phyloP scores from a whole-genome alignment of 1,140 invertebrate genomes.

The Drosophila setifemur region DNA sequence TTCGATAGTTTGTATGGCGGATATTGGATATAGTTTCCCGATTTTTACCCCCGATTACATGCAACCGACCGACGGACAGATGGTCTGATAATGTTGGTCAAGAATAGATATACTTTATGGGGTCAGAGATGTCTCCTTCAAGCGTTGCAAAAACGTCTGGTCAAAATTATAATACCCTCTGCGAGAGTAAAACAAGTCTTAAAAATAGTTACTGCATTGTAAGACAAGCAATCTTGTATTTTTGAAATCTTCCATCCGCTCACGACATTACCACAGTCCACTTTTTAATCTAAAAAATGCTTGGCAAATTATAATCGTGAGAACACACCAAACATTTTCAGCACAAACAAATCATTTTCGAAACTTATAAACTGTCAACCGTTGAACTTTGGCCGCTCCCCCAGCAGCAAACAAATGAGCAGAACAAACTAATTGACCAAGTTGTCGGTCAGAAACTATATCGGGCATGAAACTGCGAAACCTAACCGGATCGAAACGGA shows the following conservation, averaged over 20 bases:
- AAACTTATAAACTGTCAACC: conserved; percentile 47
- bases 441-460: conserved; percentile 6
- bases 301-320: conserved; percentile 31
- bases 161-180: no score
- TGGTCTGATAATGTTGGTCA: no score
- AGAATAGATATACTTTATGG: no score
- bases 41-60: no score
- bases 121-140: no score
- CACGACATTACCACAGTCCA: not conserved
- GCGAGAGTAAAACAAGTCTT: no score
- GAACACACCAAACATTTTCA: conserved; percentile 17
- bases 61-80: no score
- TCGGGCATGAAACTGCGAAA: conserved; percentile 11
- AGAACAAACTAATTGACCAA: conserved; percentile 35
- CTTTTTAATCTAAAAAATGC: conserved; percentile 4
- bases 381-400: conserved; percentile 48
- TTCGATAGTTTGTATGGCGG: no score
- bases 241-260: not conserved
- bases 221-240: no score
- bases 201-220: no score
- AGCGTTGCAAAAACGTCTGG: no score
- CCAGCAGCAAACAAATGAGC: conserved; percentile 23
- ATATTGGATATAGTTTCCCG: no score
- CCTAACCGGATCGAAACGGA: conserved; percentile 25
- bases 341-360: conserved; percentile 4